These are phyloP conservation scores for Trichogramma dendrolimi DNA, from an alignment of 2,888 invertebrate species.

Conservation along the genomic window DNA sequence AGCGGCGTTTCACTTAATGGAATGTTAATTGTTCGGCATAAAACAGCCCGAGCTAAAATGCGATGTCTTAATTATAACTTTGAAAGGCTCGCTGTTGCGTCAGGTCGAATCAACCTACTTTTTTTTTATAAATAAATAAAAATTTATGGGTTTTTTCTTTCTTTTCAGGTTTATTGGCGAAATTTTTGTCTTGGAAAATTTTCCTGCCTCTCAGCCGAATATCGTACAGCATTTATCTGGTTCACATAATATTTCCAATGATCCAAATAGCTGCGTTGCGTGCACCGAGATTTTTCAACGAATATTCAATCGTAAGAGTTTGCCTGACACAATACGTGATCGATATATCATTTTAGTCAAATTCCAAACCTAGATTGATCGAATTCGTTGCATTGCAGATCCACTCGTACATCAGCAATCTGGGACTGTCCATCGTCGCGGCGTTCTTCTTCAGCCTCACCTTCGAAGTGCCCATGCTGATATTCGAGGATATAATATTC, in stretches of 20 bases:
- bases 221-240: conserved; percentile 33
- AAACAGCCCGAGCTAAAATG: no score
- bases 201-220: conserved; percentile 34
- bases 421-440: conserved; percentile 10
- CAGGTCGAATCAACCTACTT: neutral
- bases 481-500: conserved; percentile 22
- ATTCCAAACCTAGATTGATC: neutral
- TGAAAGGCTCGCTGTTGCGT: no score
- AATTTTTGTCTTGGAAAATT: conserved; percentile 31
- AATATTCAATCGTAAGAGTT: conserved; percentile 15
- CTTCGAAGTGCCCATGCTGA: conserved; percentile 26
- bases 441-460: conserved; percentile 24
- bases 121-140: neutral
- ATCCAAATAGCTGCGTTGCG: conserved; percentile 20
- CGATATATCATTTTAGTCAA: no score
- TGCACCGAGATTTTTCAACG: conserved; percentile 24
- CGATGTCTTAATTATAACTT: no score
- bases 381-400: conserved; percentile 16
- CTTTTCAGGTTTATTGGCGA: conserved; percentile 30
- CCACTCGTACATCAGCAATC: conserved; percentile 16
- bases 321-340: no score
- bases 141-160: neutral
- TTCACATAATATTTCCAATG: conserved; percentile 30
- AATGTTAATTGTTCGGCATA: no score
- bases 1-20: no score